Evolutionary conservation across 2,113 vertebrate genomes (phyloP).

Genomic region (Sinocyclocheilus grahami): DNA sequence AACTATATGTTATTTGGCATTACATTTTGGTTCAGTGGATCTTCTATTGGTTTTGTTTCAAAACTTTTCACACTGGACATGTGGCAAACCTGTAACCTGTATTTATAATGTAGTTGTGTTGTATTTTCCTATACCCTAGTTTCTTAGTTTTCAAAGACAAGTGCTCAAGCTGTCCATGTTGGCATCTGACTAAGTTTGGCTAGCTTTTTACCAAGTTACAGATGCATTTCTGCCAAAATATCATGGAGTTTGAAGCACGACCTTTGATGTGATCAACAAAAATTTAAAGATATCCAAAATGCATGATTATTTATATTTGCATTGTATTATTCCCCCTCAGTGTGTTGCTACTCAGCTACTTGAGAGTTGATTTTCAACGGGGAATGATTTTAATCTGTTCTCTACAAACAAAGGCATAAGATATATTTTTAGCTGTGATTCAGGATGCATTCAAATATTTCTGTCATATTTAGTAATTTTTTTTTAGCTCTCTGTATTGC

Average conservation of each 20-base stretch:
- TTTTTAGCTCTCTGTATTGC: neutral
- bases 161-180: neutral
- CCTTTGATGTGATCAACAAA: neutral
- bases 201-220: neutral
- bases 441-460: neutral
- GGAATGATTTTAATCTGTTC: neutral
- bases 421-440: neutral
- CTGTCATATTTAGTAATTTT: neutral
- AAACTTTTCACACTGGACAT: neutral
- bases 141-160: neutral
- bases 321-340: neutral
- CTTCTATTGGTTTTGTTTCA: neutral
- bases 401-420: neutral
- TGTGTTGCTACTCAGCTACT: too few species aligned
- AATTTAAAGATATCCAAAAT: neutral
- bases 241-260: too few species aligned
- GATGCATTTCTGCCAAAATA: neutral
- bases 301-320: neutral
- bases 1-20: neutral
- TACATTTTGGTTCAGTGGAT: neutral
- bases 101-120: neutral
- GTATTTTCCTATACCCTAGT: neutral
- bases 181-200: neutral
- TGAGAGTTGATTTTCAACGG: neutral
- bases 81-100: neutral